Base-by-base conservation (phyloP, 2,113 vertebrate genomes). In the Ictalurus punctatus region DNA sequence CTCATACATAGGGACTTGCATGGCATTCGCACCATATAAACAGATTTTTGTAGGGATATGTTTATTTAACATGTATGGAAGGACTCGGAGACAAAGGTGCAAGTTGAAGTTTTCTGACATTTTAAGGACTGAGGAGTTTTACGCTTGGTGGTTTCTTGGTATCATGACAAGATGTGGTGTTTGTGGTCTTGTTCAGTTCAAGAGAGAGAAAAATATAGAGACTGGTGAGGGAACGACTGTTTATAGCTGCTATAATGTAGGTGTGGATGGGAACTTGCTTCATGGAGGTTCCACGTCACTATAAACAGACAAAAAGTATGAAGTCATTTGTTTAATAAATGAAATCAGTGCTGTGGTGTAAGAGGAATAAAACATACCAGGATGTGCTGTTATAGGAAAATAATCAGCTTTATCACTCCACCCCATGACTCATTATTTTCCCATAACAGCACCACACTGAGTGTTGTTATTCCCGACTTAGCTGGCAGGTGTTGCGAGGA, bases 401-500 rank as follows among this genome's bases (percentile, higher is more conserved):
- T 69, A 69, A 34, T 71, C 69, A 34, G 4, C 56, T 23, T 6
- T 21, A 83, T 61, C 17, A 30, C 54, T 21, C 8, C 79, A 56
- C n/a, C n/a, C 17, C 54, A 30, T 30, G 7, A 34, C n/a, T 82
- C 8, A 21, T 80, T 56, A 30, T 56, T 80, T 54, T n/a, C 6
- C 52, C 52, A 16, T 61, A 6, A 14, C 81, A 61, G 10, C 30
- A 83, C 34, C 56, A 40, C n/a, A 6, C 34, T 63, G 58, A 37
- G 34, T 23, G 81, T 23, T 61, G 6, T 59, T 83, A 83, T 83
- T 83, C 58, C 58, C 44, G 81, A 83, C 21, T 27, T 91, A 91
- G 92, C 91, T 88, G 91, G 73, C 69, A 78, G 40, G 59, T 87
- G 79, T 48, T 63, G 52, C 67, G 30, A 27, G 74, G 25, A 54